Conservation (phyloP, 2,888 invertebrate species). For the Phortica okadai region DNA sequence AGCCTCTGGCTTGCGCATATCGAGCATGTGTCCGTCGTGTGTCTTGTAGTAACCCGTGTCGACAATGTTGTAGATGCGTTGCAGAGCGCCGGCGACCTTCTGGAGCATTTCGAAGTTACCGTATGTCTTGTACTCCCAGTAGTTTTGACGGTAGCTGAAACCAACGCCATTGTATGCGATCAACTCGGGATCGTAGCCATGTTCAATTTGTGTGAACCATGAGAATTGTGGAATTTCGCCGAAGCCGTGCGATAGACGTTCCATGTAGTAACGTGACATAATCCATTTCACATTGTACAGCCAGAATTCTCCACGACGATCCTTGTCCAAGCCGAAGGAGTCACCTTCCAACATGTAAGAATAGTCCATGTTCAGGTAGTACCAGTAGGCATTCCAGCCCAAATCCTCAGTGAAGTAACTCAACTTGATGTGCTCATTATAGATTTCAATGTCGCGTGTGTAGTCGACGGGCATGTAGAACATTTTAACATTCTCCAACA, state of each 20-base stretch:
- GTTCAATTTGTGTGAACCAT: conserved; percentile 77
- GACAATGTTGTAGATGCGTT: conserved; percentile 77
- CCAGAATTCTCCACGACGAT: conserved; percentile 81
- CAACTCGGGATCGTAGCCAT: conserved; percentile 81
- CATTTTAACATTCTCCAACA: conserved; percentile 56
- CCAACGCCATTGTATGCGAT: conserved; percentile 81
- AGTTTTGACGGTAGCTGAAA: conserved; percentile 80
- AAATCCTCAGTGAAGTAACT: conserved; percentile 85
- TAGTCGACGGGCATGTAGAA: conserved; percentile 77
- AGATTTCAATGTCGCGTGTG: conserved; percentile 76
- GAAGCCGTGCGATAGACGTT: conserved; percentile 83
- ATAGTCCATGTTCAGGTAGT: conserved; percentile 79
- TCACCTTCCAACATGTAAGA: conserved; percentile 81
- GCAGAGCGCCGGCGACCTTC: conserved; percentile 60
- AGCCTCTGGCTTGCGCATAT: conserved; percentile 73
- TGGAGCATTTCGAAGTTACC: conserved; percentile 62
- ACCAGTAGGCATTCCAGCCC: conserved; percentile 81
- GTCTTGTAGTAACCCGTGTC: conserved; percentile 76
- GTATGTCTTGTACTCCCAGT: conserved; percentile 77
- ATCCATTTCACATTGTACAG: conserved; percentile 82
- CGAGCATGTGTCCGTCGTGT: conserved; percentile 55
- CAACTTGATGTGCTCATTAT: conserved; percentile 79
- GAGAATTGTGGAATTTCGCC: conserved; percentile 80
- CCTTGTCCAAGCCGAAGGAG: conserved; percentile 77
- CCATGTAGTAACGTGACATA: conserved; percentile 84